Percentiles rank a stretch among this genome's conserved stretches.
phyloP scores from a whole-genome alignment of 2,888 invertebrate species.

The Lagria hirta region DNA sequence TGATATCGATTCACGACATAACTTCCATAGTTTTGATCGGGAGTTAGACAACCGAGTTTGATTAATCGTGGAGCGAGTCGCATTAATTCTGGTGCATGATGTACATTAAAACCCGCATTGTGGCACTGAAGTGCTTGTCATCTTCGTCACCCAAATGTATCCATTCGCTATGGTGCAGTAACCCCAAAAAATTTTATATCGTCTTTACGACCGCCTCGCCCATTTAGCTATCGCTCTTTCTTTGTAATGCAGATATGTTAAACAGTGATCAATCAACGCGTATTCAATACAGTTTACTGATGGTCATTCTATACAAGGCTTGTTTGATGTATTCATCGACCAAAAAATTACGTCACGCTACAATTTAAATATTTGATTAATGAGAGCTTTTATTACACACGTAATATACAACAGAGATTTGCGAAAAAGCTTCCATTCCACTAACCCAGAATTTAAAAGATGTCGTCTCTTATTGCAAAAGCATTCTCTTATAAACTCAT shows the following conservation, averaged over 20 bases:
- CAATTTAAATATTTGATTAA: too few relatives aligned
- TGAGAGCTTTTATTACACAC: too few relatives aligned
- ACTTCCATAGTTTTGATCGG: constrained; percentile 26
- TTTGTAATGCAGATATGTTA: constrained; percentile 26
- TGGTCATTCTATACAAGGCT: constrained; percentile 20
- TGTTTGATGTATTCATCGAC: constrained; percentile 3
- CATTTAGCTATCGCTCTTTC: constrained; percentile 18
- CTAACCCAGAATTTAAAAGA: too few relatives aligned
- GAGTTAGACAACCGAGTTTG: constrained; percentile 26
- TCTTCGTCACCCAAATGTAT: constrained; percentile 43
- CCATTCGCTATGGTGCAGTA: constrained; percentile 42
- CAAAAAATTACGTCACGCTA: too few relatives aligned
- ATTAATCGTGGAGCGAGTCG: constrained; percentile 31
- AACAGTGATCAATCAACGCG: constrained; percentile 25
- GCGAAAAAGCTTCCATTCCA: too few relatives aligned
- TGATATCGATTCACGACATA: constrained; percentile 20
- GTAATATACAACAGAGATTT: too few relatives aligned
- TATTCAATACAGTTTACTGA: constrained; percentile 17
- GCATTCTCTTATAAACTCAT: too few relatives aligned
- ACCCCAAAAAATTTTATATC: constrained; percentile 28
- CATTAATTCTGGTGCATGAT: constrained; percentile 45
- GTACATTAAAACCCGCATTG: constrained; percentile 45
- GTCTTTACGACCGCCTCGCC: constrained; percentile 18
- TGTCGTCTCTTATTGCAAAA: too few relatives aligned
- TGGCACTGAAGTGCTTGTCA: constrained; percentile 41